These are phyloP conservation scores for Sternotherus odoratus DNA, from an alignment of 2,797 vertebrate species.

Conservation along the genomic window DNA sequence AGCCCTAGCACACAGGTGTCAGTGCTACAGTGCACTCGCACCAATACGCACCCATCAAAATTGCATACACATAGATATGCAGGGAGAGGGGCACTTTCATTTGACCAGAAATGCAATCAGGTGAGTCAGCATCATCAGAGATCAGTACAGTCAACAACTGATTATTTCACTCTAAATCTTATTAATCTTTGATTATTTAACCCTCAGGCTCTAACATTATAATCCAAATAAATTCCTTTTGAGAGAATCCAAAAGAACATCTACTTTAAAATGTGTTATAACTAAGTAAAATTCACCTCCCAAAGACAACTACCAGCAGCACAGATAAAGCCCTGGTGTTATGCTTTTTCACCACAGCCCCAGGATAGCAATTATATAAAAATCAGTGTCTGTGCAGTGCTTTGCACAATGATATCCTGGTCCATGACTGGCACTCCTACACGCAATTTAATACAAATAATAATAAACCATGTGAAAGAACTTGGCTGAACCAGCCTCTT, in stretches of 20 bases:
- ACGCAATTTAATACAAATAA: neutral
- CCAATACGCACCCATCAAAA: neutral
- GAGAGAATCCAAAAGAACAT: neutral
- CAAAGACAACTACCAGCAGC: neutral
- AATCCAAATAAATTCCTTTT: neutral
- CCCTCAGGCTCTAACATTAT: neutral
- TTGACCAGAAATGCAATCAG: neutral
- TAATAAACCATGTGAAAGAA: neutral
- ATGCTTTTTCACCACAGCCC: neutral
- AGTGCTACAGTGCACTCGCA: neutral
- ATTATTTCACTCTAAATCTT: neutral
- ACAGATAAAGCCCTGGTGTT: neutral
- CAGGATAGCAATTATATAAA: neutral
- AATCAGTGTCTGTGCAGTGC: too few relatives aligned
- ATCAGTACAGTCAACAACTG: neutral
- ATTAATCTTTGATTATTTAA: neutral
- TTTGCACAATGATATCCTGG: neutral
- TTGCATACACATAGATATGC: rapidly evolving
- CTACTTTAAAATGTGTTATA: neutral
- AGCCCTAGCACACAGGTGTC: rapidly evolving
- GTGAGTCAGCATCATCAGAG: neutral
- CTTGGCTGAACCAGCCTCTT: neutral
- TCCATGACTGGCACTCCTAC: neutral
- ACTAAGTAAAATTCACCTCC: neutral
- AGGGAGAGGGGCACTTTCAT: neutral